Evolutionary conservation across 2,888 invertebrate species (phyloP), one percentile per base, ranked within the genome.

Genomic region (Drosophila parthenogenetica): DNA sequence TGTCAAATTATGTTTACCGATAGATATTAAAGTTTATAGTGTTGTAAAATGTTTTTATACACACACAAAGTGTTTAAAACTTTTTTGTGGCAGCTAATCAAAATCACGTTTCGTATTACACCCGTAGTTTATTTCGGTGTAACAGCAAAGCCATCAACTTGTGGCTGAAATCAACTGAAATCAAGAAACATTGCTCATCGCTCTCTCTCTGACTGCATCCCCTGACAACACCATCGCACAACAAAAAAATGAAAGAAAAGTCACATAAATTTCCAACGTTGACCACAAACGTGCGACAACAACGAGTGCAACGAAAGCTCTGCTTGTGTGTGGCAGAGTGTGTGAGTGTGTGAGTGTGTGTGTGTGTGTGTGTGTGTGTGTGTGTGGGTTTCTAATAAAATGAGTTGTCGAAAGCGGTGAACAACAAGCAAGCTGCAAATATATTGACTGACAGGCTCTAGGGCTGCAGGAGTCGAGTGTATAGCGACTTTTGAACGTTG

Each of bases 391-490:
- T 76, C 79, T 81, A 84, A 87, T 88, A 88, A 87, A 87, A 88
- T 88, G 88, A 86, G 80, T 82, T 87, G 84, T 87, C 87, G 84
- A 88, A 88, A 80, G 78, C 74, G 73, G 42, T 70, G 66, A 66
- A 84, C 85, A 77, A 69, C 73, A 66, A 71, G 64, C 63, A 61
- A 51, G 61, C 77, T 71, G 77, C 81, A 77, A 79, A 86, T 83
- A 75, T 78, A 83, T 86, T 87, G 88, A 83, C 77, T 86, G 86
- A 83, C 86, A 77, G 83, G 54, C 73, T 59, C 40, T 58, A 46
- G 58, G 61, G 64, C 54, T 63, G 42, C 19, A 60, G 29, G 37
- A 50, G 61, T 61, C 42, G 48, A 57, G 17, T 42, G 46, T 22
- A 66, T 39, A 58, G 55, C 65, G 83, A 83, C 81, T 83, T 77